These are phyloP conservation scores for Amiota communis DNA, from an alignment of 2,888 invertebrate species.

Conservation along the genomic window DNA sequence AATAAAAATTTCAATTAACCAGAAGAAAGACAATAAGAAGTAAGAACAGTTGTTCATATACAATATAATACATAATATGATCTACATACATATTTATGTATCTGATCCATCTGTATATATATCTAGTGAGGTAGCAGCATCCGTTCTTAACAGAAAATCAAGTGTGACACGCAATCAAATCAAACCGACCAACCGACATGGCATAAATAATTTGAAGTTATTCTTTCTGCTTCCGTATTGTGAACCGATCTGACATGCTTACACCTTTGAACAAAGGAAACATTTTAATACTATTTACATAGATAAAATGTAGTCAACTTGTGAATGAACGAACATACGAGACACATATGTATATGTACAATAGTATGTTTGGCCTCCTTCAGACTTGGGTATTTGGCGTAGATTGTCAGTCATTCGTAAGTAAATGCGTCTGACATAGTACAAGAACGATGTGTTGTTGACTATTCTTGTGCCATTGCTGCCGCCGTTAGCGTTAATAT, in stretches of 20 bases:
- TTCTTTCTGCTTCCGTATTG: neutral
- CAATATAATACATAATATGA: no score
- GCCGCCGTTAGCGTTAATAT: neutral
- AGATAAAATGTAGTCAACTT: neutral
- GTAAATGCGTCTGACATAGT: slow-evolving; percentile 8
- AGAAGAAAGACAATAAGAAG: no score
- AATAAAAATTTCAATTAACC: no score
- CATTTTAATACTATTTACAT: neutral
- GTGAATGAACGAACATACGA: no score
- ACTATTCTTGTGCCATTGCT: neutral
- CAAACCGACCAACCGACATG: neutral
- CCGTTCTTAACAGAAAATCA: neutral
- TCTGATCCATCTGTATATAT: no score
- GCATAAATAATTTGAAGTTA: neutral
- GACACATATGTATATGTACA: no score
- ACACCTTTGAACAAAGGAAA: neutral
- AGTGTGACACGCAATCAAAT: slow-evolving; percentile 16
- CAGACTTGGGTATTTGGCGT: neutral
- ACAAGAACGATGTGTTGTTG: neutral
- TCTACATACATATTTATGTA: no score
- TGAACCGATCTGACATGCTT: slow-evolving; percentile 7
- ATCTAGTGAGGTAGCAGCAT: neutral
- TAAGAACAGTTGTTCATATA: no score
- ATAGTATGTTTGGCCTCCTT: neutral
- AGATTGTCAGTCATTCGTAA: neutral